Evolutionary conservation across 1,140 invertebrate species (phyloP).

Genomic region (Sesamia nonagrioides): DNA sequence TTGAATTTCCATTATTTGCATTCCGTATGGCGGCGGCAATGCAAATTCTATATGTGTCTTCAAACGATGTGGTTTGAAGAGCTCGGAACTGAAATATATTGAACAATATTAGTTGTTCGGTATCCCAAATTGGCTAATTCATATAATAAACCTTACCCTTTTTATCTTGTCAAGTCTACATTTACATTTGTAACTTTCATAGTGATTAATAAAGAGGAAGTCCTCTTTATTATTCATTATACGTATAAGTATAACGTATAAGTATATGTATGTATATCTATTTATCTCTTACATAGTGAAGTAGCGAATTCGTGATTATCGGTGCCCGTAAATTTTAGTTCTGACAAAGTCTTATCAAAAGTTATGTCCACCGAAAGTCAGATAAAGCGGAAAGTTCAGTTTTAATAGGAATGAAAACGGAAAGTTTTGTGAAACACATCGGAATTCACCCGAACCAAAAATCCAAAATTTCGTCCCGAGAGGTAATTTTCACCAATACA

Average conservation of each 20-base stretch:
- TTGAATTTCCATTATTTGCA: slow-evolving; percentile 21
- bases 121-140: background rate
- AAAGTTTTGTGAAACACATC: background rate
- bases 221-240: too few species aligned
- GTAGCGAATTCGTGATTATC: too few species aligned
- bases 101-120: background rate
- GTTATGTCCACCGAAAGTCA: too few species aligned
- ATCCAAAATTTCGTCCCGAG: background rate
- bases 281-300: too few species aligned
- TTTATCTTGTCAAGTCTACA: too few species aligned
- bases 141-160: too few species aligned
- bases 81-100: background rate
- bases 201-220: too few species aligned
- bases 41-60: slow-evolving; percentile 13
- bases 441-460: background rate
- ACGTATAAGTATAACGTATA: too few species aligned
- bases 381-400: background rate
- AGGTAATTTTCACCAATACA: slow-evolving; percentile 12
- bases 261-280: too few species aligned
- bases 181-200: too few species aligned
- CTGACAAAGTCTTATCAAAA: too few species aligned
- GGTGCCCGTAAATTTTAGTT: too few species aligned
- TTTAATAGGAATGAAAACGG: background rate
- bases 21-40: slow-evolving; percentile 17
- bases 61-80: slow-evolving; percentile 22